A percentile compares a stretch with the other conserved stretches of the same genome.
These are phyloP conservation scores for Panthera tigris DNA, from an alignment of 2,113 vertebrate species.

Conservation along the genomic window DNA sequence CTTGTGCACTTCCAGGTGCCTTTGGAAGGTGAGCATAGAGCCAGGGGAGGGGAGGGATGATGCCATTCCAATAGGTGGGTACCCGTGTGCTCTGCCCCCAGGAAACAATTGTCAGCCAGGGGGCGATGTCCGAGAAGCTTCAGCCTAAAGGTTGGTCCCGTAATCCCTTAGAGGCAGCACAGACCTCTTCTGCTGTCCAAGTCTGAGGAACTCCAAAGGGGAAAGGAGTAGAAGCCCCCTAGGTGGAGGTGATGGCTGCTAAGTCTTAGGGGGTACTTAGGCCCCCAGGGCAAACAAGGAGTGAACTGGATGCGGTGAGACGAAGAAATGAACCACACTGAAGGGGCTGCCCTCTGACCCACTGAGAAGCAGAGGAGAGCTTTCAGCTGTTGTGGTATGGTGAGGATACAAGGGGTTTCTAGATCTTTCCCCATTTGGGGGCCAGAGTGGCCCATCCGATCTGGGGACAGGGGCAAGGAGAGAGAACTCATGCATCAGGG, in stretches of 20 bases:
- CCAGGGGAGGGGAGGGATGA: neutral
- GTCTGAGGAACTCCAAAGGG: neutral
- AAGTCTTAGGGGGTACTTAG: neutral
- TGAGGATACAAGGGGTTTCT: neutral
- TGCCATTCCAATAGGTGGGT: slow-evolving; percentile 29
- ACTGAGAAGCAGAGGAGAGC: neutral
- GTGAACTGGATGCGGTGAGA: neutral
- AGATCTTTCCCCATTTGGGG: neutral
- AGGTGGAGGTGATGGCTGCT: neutral
- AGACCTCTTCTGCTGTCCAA: neutral
- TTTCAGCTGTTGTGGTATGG: neutral
- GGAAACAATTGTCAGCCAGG: neutral
- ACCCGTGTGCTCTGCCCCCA: neutral
- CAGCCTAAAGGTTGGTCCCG: neutral
- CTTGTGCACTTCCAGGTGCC: neutral
- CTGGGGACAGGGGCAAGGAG: neutral
- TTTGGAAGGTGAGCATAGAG: slow-evolving; percentile 38
- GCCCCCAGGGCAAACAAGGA: neutral
- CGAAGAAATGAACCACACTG: neutral
- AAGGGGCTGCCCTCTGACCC: slow-evolving; percentile 26
- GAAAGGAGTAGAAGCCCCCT: neutral
- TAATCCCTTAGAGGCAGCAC: neutral
- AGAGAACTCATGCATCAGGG: slow-evolving; percentile 54
- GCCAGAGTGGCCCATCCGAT: neutral
- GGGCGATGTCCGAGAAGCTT: neutral